Conservation (phyloP, 2,888 invertebrate genomes). For the Ophioninae sp. region DNA sequence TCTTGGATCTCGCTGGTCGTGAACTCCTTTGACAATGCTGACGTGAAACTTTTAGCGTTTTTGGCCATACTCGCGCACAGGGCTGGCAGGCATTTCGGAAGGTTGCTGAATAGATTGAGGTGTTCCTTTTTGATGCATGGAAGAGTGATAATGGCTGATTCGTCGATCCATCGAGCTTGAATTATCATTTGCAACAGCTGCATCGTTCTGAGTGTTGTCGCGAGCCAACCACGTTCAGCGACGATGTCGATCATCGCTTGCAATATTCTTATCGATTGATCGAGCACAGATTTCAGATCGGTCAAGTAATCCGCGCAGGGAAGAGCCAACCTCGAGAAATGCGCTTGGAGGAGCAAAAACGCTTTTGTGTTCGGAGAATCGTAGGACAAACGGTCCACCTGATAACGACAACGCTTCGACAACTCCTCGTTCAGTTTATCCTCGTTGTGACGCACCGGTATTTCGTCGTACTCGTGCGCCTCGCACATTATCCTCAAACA, state of each 20-base stretch:
- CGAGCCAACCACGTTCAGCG: slow-evolving; percentile 95
- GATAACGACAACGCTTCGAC: slow-evolving; percentile 88
- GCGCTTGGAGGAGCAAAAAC: slow-evolving; percentile 95
- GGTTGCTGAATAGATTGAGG: slow-evolving; percentile 82
- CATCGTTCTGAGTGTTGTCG: slow-evolving; percentile 89
- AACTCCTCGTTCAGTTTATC: slow-evolving; percentile 96
- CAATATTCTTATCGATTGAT: slow-evolving; percentile 96
- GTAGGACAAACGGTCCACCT: slow-evolving; percentile 87
- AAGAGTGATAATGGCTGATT: slow-evolving; percentile 88
- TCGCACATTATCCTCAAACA: slow-evolving; percentile 91
- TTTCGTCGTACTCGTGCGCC: slow-evolving; percentile 93
- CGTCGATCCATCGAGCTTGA: slow-evolving; percentile 94
- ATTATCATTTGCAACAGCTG: slow-evolving; percentile 93
- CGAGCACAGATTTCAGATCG: slow-evolving; percentile 97
- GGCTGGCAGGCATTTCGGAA: slow-evolving; percentile 82
- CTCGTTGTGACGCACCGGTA: slow-evolving; percentile 99
- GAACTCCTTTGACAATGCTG: slow-evolving; percentile 85
- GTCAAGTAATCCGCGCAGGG: slow-evolving; percentile 97
- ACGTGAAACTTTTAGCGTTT: slow-evolving; percentile 85
- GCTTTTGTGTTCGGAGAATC: slow-evolving; percentile 98
- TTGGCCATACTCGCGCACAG: slow-evolving; percentile 83
- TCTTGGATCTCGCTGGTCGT: slow-evolving; percentile 87
- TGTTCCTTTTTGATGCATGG: slow-evolving; percentile 88
- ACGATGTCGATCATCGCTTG: slow-evolving; percentile 98
- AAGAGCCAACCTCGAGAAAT: slow-evolving; percentile 91